Conservation (phyloP, 2,113 vertebrate genomes). For the Tragelaphus strepsiceros region DNA sequence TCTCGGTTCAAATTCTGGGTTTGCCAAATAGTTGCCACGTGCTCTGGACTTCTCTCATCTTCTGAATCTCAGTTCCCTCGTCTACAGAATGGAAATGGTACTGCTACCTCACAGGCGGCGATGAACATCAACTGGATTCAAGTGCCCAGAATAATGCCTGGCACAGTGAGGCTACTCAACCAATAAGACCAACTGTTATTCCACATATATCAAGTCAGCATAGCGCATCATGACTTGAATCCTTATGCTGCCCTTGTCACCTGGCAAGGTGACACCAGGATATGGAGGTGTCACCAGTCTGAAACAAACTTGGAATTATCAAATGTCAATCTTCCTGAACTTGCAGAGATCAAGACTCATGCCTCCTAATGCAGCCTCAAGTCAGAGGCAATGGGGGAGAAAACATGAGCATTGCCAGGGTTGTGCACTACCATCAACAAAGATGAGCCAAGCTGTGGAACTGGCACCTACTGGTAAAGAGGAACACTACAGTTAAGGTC, state of each 20-base stretch:
- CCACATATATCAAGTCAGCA: background rate
- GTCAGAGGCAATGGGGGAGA: background rate
- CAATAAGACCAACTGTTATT: background rate
- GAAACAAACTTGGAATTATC: background rate
- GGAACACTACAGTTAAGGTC: background rate
- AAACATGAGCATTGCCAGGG: background rate
- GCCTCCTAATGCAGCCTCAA: background rate
- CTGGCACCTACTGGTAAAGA: background rate
- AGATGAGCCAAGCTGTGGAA: background rate
- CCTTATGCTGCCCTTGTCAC: background rate
- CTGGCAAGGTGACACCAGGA: background rate
- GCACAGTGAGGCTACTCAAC: background rate
- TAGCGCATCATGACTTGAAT: background rate
- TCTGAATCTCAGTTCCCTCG: background rate
- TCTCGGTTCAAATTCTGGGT: background rate
- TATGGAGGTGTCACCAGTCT: background rate
- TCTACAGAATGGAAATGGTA: background rate
- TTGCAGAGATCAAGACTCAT: background rate
- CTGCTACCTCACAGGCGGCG: background rate
- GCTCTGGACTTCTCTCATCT: background rate
- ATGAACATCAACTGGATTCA: background rate
- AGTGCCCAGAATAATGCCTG: background rate
- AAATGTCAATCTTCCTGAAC: background rate
- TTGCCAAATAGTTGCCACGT: background rate
- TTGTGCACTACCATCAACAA: background rate